Conservation (phyloP, 2,113 vertebrate genomes). For the Microtus oregoni region DNA sequence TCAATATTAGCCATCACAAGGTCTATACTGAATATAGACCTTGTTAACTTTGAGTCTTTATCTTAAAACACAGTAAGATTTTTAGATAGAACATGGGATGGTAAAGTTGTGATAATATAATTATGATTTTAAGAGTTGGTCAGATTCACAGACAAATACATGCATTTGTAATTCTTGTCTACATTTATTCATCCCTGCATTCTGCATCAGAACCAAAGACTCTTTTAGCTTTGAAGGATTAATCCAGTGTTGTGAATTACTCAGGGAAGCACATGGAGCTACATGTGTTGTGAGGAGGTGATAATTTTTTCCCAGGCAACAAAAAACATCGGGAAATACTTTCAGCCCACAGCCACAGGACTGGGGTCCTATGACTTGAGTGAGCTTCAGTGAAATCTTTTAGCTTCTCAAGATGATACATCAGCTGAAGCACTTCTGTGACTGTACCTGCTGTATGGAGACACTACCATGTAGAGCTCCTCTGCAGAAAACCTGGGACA, state of each 20-base stretch:
- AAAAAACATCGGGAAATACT: accelerated
- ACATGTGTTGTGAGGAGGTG: accelerated
- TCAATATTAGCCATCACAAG: too few species aligned
- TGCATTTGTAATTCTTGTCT: neutral
- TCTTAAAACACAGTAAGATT: neutral
- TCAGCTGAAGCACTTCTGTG: accelerated
- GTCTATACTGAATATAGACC: neutral
- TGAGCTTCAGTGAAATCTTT: neutral
- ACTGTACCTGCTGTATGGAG: accelerated
- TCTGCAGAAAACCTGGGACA: too few species aligned
- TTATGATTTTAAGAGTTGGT: neutral
- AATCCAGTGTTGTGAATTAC: neutral
- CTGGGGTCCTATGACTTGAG: accelerated
- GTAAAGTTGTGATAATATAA: accelerated
- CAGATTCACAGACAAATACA: neutral
- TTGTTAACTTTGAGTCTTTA: neutral
- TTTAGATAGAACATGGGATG: neutral
- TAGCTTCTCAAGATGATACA: neutral
- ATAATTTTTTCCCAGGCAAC: too few species aligned
- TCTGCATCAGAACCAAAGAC: neutral
- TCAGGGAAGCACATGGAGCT: neutral
- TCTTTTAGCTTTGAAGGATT: neutral
- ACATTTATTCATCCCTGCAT: neutral
- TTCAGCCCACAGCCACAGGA: too few species aligned
- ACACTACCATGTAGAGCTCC: accelerated